Evolutionary conservation across 2,113 vertebrate genomes (phyloP).

Genomic region (Loxodonta africana): DNA sequence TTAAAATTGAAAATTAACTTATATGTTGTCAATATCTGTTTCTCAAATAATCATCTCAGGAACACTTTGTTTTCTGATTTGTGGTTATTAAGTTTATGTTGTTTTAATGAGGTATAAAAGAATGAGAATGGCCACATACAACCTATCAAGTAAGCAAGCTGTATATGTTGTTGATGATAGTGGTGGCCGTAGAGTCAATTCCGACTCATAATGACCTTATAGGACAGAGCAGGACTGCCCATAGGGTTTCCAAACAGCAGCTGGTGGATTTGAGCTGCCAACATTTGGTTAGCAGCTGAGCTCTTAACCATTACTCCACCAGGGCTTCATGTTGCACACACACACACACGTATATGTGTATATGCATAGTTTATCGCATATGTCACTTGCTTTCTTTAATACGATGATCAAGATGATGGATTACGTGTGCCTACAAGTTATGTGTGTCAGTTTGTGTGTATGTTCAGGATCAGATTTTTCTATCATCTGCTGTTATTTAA

Average conservation of each 20-base stretch:
- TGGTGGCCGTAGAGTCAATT: too few relatives aligned
- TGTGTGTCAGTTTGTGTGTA: not conserved
- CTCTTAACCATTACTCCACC: too few relatives aligned
- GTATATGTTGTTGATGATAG: too few relatives aligned
- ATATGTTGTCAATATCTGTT: not conserved
- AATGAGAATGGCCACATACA: not conserved
- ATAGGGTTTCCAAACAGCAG: too few relatives aligned
- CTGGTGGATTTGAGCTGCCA: too few relatives aligned
- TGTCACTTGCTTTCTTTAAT: not conserved
- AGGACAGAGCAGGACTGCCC: too few relatives aligned
- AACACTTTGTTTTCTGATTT: not conserved
- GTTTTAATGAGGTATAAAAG: not conserved
- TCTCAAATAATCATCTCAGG: not conserved
- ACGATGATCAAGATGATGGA: not conserved
- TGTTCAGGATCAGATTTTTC: not conserved
- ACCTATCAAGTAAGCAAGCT: not conserved
- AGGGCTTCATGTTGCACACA: too few relatives aligned
- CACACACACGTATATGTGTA: too few relatives aligned
- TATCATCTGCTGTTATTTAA: not conserved
- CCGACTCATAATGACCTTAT: too few relatives aligned
- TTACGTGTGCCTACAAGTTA: not conserved
- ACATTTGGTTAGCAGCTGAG: too few relatives aligned
- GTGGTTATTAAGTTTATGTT: not conserved
- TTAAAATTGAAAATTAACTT: constrained; percentile 21
- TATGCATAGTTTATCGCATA: too few relatives aligned